Base-by-base conservation (phyloP, 2,888 invertebrate species). In the Lycaena phlaeas region DNA sequence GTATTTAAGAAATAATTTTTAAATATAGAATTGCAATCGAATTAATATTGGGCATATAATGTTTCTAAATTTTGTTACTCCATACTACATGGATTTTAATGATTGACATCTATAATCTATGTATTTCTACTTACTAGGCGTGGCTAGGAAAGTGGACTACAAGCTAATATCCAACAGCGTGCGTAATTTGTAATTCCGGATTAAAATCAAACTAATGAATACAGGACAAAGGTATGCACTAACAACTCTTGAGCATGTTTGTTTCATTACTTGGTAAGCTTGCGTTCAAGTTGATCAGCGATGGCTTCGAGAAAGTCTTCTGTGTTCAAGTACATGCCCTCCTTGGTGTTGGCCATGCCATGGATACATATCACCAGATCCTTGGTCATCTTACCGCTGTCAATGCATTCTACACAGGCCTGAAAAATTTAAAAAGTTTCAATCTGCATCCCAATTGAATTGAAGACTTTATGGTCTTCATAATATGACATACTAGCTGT, bases 361-460 rank as follows among this genome's bases (percentile, higher is more conserved):
- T 95, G 91, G 63, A 96, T 94, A 63, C 95, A 95, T 45, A 89
- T 92, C 11, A 92, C 94, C 57, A 96, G 85, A 79, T 96, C 95
- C 78, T 95, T 96, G 10, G 95, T 96, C 91, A 94, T 90, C 64
- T 92, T 90, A 27, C 95, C 95, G 45, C 87, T 82, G 66, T 95
- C 91, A 5, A 96, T 90, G 49, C 91, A 91, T 56, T 93, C 92
- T 2, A 95, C 87, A 67, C 95, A 96, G 0, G 94, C 92, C 70
- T 85, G 67, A 14, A 64, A 64, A 26, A 51, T 45, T 41, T 7
- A 18, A 9, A 22, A 26, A 22, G 10, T 28, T 31, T 36, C 2
- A 10, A 14, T 17, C 10, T 9, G 1, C n/a, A n/a, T n/a, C n/a
- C 7, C 18, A 11, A 34, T n/a, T 4, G 27, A 10, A 7, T 11